phyloP scores from a whole-genome alignment of 2,888 invertebrate genomes.

The Buathra laborator region DNA sequence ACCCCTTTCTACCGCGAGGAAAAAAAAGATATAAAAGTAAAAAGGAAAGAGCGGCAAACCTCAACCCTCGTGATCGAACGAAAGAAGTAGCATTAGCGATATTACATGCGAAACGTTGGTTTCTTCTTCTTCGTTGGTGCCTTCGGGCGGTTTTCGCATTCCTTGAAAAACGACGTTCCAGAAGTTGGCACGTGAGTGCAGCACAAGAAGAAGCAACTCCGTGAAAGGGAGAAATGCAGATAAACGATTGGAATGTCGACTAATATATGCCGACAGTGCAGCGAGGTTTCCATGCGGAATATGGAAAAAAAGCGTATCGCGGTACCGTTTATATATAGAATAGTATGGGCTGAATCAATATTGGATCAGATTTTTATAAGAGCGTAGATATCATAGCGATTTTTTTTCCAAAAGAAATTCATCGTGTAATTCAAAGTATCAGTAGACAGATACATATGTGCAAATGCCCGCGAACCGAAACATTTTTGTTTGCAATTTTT shows the following conservation, averaged over 20 bases:
- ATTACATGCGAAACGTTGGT: conserved; percentile 50
- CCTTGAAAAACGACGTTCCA: conserved; percentile 59
- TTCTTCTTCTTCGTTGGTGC: not conserved
- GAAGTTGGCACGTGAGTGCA: conserved; percentile 32
- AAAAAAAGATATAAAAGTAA: not conserved
- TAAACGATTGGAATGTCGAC: conserved; percentile 17
- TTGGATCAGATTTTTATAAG: not conserved
- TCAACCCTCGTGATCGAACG: conserved; percentile 32
- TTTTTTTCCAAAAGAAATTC: no score
- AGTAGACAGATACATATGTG: no score
- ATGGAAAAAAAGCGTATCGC: not conserved
- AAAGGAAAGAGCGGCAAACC: not conserved
- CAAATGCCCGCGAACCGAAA: no score
- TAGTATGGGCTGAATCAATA: not conserved
- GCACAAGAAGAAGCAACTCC: not conserved
- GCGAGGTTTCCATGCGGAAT: not conserved
- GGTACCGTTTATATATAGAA: no score
- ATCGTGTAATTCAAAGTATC: no score
- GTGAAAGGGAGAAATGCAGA: conserved; percentile 1
- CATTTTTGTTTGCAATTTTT: no score
- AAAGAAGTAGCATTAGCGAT: conserved; percentile 45
- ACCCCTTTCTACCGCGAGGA: not conserved
- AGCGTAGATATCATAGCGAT: not conserved
- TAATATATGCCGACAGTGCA: not conserved
- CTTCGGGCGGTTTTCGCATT: conserved; percentile 61